These are phyloP conservation scores for Axis porcinus DNA, from an alignment of 2,113 vertebrate species.

Conservation along the genomic window DNA sequence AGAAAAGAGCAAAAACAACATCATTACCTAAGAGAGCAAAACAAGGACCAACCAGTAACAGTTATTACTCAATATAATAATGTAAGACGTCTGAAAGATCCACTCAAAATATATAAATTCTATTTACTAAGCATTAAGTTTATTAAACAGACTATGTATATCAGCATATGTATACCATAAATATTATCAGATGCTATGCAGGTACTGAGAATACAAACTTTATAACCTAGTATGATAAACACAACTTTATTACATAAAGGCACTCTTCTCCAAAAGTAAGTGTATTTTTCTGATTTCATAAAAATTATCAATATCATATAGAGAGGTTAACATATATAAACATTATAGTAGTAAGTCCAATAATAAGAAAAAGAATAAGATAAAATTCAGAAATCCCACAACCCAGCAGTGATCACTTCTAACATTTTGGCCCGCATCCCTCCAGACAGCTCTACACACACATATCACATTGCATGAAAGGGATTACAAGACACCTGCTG, in stretches of 20 bases:
- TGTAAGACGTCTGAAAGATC: not conserved
- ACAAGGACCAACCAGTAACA: not conserved
- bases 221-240: not conserved
- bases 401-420: not conserved
- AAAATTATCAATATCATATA: slow-evolving; percentile 4
- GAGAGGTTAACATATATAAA: not conserved
- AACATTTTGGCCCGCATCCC: not conserved
- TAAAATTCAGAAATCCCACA: not conserved
- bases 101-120: not conserved
- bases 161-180: not conserved
- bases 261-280: not conserved
- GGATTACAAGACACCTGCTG: not conserved
- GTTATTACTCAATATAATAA: slow-evolving; percentile 3
- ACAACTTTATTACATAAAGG: not conserved
- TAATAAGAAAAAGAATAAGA: slow-evolving; percentile 8
- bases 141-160: not conserved
- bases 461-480: not conserved
- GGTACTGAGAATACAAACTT: not conserved
- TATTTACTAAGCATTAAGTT: not conserved
- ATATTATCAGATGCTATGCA: not conserved
- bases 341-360: not conserved
- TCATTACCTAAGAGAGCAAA: not conserved
- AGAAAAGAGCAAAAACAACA: not conserved
- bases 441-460: not conserved
- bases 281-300: slow-evolving; percentile 12